Conservation (phyloP, 1,140 invertebrate genomes). For the Drosophila tristis region DNA sequence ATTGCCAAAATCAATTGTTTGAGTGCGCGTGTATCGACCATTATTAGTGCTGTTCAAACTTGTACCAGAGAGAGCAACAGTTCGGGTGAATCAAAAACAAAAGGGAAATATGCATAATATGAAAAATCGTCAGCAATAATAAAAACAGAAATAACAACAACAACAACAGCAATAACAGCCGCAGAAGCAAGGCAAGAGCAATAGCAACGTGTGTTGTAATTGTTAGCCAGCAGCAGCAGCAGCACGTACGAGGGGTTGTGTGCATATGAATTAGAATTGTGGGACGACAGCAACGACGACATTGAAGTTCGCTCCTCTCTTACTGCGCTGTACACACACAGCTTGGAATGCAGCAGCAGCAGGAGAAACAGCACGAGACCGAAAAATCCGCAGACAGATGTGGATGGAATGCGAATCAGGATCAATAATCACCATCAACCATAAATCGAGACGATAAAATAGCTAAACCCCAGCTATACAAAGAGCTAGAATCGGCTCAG, state of each 20-base stretch:
- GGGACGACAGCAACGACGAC: constrained; percentile 30
- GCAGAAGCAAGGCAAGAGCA: constrained; percentile 22
- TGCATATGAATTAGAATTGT: constrained; percentile 71
- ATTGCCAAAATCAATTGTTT: constrained; percentile 34
- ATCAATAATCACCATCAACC: constrained; percentile 50
- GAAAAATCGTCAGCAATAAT: constrained; percentile 62
- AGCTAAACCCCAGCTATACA: constrained; percentile 10
- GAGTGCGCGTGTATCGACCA: constrained; percentile 26
- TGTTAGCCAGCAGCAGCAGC: constrained; percentile 36
- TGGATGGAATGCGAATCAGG: constrained; percentile 49
- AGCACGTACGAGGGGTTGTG: constrained; percentile 36
- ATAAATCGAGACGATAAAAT: constrained; percentile 17
- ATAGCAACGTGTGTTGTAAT: constrained; percentile 52
- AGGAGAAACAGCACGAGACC: constrained; percentile 15
- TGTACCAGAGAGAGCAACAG: constrained; percentile 38
- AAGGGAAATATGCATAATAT: constrained; percentile 73
- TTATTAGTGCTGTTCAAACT: constrained; percentile 28
- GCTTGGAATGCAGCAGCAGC: constrained; percentile 31
- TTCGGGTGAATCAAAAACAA: constrained; percentile 25
- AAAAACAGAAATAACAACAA: constrained; percentile 65
- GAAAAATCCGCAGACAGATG: constrained; percentile 24
- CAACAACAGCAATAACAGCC: constrained; percentile 49
- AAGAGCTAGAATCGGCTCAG: constrained; percentile 11
- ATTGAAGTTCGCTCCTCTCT: constrained; percentile 48
- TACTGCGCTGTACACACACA: constrained; percentile 35